A percentile compares a stretch with the other conserved stretches of the same genome.
These are phyloP conservation scores for Euura lappo DNA, from an alignment of 1,140 invertebrate genomes.

Conservation along the genomic window DNA sequence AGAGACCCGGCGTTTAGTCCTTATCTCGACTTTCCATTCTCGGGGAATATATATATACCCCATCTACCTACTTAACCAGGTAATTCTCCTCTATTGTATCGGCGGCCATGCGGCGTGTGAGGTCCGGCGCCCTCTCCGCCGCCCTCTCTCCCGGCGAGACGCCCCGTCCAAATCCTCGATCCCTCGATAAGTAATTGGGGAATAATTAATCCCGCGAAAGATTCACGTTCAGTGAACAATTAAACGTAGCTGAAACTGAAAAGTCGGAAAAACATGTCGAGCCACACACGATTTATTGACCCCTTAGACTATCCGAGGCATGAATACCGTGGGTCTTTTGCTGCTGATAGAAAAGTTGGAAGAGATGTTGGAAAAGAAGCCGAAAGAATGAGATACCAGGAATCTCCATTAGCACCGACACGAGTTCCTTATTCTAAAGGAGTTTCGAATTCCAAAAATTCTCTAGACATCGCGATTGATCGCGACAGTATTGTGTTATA, in stretches of 20 bases:
- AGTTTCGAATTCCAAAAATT: not conserved
- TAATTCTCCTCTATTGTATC: not conserved
- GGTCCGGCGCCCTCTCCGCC: not conserved
- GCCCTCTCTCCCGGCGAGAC: not conserved
- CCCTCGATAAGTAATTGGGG: no score
- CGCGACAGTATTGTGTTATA: not conserved
- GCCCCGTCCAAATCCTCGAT: not conserved
- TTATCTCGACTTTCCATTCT: conserved; percentile 2
- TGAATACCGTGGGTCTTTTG: not conserved
- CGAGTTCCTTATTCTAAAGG: not conserved
- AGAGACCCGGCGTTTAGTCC: not conserved
- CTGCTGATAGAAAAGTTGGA: not conserved
- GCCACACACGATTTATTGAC: not conserved
- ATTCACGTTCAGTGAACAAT: no score
- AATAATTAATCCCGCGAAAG: no score
- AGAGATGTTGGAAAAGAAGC: not conserved
- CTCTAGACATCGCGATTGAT: conserved; percentile 1
- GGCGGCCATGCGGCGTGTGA: not conserved
- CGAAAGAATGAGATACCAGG: not conserved
- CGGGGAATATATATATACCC: not conserved
- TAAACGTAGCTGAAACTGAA: no score
- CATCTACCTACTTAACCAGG: not conserved
- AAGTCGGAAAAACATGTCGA: no score
- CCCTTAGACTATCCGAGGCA: not conserved
- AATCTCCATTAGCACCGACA: conserved; percentile 2